Evolutionary conservation across 2,888 invertebrate species (phyloP).

Genomic region (Trileptium ribeirensis): DNA sequence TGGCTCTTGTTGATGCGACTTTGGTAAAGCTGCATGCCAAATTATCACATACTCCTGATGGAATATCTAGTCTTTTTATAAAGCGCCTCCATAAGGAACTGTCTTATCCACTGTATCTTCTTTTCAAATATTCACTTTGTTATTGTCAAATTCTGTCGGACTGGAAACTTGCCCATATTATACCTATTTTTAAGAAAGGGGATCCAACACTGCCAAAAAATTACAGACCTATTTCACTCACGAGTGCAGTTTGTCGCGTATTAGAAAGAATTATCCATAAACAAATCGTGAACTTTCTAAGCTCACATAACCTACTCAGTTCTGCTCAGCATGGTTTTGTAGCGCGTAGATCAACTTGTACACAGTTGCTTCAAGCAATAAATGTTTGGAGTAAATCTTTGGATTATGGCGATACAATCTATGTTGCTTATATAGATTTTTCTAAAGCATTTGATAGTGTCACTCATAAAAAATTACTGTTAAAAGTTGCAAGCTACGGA

Average conservation of each 20-base stretch:
- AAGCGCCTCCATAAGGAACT: neutral
- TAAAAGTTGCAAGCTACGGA: neutral
- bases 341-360: neutral
- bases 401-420: neutral
- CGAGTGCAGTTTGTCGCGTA: neutral
- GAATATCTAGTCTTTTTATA: neutral
- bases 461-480: slow-evolving; percentile 1
- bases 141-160: neutral
- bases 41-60: neutral
- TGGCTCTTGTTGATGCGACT: too few species aligned
- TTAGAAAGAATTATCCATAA: neutral
- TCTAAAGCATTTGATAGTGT: slow-evolving; percentile 16
- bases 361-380: neutral
- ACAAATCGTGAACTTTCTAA: neutral
- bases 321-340: neutral
- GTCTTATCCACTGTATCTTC: neutral
- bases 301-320: neutral
- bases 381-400: neutral
- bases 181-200: neutral
- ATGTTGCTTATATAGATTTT: slow-evolving; percentile 17
- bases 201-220: neutral
- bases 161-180: too few species aligned
- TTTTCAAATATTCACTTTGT: neutral
- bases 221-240: neutral
- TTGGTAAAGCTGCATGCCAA: too few species aligned